These are phyloP conservation scores for Sminthurides aquaticus DNA, from an alignment of 2,888 invertebrate species.

Conservation along the genomic window DNA sequence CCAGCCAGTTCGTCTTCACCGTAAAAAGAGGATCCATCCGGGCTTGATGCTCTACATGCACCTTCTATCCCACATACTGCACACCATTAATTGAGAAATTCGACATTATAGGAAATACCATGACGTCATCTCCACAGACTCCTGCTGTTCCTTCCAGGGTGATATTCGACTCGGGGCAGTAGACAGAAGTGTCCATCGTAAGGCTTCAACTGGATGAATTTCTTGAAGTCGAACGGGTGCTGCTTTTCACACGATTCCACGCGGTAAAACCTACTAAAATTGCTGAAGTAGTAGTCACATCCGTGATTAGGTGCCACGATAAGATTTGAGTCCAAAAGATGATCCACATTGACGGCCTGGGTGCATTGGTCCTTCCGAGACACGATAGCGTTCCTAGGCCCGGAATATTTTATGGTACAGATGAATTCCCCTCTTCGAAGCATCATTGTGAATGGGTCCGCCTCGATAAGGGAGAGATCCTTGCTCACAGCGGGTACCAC, in stretches of 20 bases:
- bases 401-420: conserved; percentile 17
- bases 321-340: neutral
- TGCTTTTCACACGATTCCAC: neutral
- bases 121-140: conserved; percentile 22
- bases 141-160: conserved; percentile 5
- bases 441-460: conserved; percentile 22
- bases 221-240: neutral
- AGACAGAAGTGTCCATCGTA: conserved; percentile 11
- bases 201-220: conserved; percentile 26
- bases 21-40: conserved; percentile 16
- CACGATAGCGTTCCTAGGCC: conserved; percentile 18
- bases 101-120: conserved; percentile 18
- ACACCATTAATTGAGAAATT: conserved; percentile 22
- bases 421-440: conserved; percentile 11
- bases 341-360: neutral
- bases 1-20: conserved; percentile 20
- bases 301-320: conserved; percentile 9
- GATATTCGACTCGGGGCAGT: conserved; percentile 19
- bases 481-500: conserved; percentile 8
- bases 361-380: conserved; percentile 11
- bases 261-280: no score
- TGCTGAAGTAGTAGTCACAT: no score
- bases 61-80: conserved; percentile 7
- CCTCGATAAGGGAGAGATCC: conserved; percentile 7
- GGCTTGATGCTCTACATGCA: conserved; percentile 10